These are phyloP conservation scores for Brachyopa scutellaris DNA, from an alignment of 2,888 invertebrate genomes.

Conservation along the genomic window DNA sequence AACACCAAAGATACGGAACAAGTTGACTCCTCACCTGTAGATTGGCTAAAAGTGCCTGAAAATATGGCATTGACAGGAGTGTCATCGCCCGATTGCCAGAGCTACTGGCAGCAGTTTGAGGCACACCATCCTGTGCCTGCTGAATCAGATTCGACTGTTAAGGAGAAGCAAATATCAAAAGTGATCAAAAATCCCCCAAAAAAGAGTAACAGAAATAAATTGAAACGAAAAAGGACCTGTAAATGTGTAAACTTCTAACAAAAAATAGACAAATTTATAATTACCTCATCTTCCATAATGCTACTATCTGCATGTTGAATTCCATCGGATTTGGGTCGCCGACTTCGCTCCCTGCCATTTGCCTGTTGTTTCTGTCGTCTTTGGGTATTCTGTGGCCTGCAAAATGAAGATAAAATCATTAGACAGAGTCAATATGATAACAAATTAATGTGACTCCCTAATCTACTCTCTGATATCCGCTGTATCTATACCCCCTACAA, in stretches of 20 bases:
- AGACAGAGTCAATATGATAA: constrained; percentile 21
- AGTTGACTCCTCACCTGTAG: constrained; percentile 85
- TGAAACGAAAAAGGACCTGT: not conserved
- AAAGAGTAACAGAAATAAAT: not conserved
- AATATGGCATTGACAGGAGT: constrained; percentile 84
- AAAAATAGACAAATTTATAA: not conserved
- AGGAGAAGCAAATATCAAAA: constrained; percentile 47
- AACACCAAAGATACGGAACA: constrained; percentile 52
- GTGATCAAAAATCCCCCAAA: constrained; percentile 18
- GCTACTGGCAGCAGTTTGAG: constrained; percentile 80
- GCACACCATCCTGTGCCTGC: constrained; percentile 79
- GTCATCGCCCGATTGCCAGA: constrained; percentile 81
- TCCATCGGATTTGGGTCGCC: constrained; percentile 80
- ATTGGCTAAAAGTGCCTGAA: constrained; percentile 87
- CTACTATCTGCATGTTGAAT: constrained; percentile 81
- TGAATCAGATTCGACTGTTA: constrained; percentile 80
- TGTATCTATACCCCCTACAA: too few relatives aligned
- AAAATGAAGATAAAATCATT: constrained; percentile 38
- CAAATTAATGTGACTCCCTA: constrained; percentile 35
- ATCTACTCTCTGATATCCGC: not conserved
- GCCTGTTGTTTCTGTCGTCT: constrained; percentile 78
- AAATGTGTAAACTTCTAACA: not conserved
- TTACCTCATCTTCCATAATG: constrained; percentile 81
- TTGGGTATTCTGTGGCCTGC: constrained; percentile 77
- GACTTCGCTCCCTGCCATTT: constrained; percentile 79